Evolutionary conservation across 1,140 invertebrate genomes (phyloP).

Genomic region (Sogatella furcifera): DNA sequence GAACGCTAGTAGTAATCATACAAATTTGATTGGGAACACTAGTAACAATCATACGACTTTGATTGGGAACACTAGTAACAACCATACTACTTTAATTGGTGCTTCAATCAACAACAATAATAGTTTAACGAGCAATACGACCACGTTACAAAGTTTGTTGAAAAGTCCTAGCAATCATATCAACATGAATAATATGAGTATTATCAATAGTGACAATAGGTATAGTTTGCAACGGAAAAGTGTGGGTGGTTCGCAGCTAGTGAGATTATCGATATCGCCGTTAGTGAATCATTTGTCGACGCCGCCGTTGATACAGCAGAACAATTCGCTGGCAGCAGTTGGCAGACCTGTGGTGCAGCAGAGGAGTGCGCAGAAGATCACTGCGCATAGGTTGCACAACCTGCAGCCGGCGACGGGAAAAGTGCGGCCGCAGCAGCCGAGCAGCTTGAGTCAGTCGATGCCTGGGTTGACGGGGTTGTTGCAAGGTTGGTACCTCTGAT

Average conservation of each 20-base stretch:
- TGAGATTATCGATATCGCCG: slow-evolving; percentile 11
- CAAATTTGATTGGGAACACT: slow-evolving; percentile 29
- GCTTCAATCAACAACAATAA: slow-evolving; percentile 21
- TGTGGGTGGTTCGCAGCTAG: slow-evolving; percentile 28
- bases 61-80: slow-evolving; percentile 31
- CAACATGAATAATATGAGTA: slow-evolving; percentile 18
- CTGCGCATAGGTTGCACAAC: too few relatives aligned
- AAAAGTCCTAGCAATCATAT: slow-evolving; percentile 8
- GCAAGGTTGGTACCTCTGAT: too few relatives aligned
- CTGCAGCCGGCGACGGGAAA: too few relatives aligned
- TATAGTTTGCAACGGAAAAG: slow-evolving; percentile 18
- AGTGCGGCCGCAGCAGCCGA: too few relatives aligned
- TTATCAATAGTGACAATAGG: slow-evolving; percentile 13
- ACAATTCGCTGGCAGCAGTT: too few relatives aligned
- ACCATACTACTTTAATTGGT: slow-evolving; percentile 35
- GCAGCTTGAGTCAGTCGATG: too few relatives aligned
- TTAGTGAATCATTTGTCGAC: slow-evolving; percentile 12
- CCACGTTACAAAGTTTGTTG: neutral
- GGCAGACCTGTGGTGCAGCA: too few relatives aligned
- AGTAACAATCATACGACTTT: slow-evolving; percentile 37
- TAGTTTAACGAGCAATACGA: neutral
- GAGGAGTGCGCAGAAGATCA: too few relatives aligned
- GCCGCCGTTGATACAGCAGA: slow-evolving; percentile 1
- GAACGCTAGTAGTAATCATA: slow-evolving; percentile 34
- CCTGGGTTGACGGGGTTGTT: too few relatives aligned